phyloP scores from a whole-genome alignment of 2,113 vertebrate species.

The Campylomormyrus numenius region DNA sequence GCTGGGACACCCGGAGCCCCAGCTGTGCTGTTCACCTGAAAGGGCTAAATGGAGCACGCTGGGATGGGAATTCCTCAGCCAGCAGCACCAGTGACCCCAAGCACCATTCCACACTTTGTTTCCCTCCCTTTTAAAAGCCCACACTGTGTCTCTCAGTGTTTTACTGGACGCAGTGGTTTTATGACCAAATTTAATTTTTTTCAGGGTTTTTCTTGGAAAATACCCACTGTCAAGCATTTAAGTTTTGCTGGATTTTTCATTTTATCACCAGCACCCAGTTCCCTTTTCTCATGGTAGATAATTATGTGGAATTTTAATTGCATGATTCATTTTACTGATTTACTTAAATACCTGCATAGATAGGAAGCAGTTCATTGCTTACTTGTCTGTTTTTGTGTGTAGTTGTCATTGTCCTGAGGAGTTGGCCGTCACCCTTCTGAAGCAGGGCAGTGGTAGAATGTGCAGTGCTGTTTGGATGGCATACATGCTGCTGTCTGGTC shows the following conservation, averaged over 20 bases:
- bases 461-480: background rate
- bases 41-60: slow-evolving; percentile 68
- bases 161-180: background rate
- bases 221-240: background rate
- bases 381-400: background rate
- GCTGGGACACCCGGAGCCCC: slow-evolving; percentile 50
- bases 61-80: slow-evolving; percentile 69
- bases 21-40: slow-evolving; percentile 39
- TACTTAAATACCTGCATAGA: background rate
- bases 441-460: background rate
- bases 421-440: background rate
- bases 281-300: background rate
- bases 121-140: background rate
- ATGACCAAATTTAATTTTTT: slow-evolving; percentile 42
- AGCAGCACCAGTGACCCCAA: slow-evolving; percentile 19
- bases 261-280: background rate
- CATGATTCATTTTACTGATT: background rate
- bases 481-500: background rate
- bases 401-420: background rate
- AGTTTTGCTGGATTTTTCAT: background rate
- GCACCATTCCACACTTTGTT: background rate
- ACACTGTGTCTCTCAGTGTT: background rate
- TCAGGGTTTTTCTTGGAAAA: background rate
- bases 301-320: background rate
- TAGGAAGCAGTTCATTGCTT: background rate